Conservation (phyloP, 2,113 vertebrate species). For the Daubentonia madagascariensis region DNA sequence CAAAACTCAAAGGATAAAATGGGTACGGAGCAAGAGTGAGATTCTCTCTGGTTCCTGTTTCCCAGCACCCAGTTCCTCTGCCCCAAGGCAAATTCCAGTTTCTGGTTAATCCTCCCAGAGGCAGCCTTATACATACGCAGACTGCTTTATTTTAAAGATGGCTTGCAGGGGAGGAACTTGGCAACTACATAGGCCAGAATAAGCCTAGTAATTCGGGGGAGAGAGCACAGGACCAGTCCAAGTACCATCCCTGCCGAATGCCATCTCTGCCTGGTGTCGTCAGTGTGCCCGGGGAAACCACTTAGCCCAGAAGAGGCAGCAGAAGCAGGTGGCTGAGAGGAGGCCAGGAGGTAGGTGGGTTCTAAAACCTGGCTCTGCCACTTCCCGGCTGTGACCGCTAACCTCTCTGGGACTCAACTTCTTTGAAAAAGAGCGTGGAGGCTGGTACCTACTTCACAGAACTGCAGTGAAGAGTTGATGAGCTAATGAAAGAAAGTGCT, state of each 20-base stretch:
- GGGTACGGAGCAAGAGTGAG: neutral
- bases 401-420: neutral
- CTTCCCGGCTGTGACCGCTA: too few relatives aligned
- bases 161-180: neutral
- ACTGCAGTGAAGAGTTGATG: fast-evolving
- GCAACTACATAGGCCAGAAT: neutral
- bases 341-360: neutral
- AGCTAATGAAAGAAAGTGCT: fast-evolving
- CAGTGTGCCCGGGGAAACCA: neutral
- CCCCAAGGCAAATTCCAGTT: neutral
- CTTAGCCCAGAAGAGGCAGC: neutral
- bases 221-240: neutral
- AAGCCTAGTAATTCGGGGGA: neutral
- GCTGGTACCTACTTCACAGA: neutral
- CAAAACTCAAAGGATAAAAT: neutral
- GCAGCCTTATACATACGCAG: fast-evolving
- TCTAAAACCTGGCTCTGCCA: neutral
- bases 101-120: neutral
- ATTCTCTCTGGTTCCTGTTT: neutral
- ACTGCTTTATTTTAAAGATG: too few relatives aligned
- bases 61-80: neutral
- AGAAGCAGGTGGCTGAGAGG: fast-evolving
- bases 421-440: neutral
- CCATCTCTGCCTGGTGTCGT: neutral
- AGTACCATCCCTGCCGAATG: too few relatives aligned